Conservation (phyloP, 2,113 vertebrate genomes). For the Calypte anna region DNA sequence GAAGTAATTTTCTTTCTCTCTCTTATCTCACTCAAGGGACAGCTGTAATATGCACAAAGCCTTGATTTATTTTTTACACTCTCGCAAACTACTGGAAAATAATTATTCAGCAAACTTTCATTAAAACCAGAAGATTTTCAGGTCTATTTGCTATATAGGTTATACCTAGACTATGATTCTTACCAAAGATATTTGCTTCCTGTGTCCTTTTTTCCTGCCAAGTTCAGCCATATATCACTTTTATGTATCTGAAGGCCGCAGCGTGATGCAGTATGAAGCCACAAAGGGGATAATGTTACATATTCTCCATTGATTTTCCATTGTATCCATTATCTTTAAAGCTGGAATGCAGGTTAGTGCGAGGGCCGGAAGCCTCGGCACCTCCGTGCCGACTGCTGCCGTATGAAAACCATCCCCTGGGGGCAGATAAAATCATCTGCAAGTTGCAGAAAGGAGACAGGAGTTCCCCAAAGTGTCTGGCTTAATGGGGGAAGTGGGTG, state of each 20-base stretch:
- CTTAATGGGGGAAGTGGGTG: not conserved
- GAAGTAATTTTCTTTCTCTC: constrained; percentile 1
- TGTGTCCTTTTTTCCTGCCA: constrained; percentile 13
- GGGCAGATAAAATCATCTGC: constrained; percentile 40
- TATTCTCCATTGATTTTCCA: constrained; percentile 70
- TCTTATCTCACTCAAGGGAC: constrained; percentile 50
- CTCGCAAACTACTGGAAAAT: constrained; percentile 40
- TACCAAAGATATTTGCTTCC: constrained; percentile 19
- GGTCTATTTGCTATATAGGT: not conserved
- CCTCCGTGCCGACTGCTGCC: constrained; percentile 60
- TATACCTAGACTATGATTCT: constrained; percentile 20
- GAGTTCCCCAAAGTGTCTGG: not conserved
- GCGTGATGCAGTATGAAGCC: constrained; percentile 62
- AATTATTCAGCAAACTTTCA: constrained; percentile 56
- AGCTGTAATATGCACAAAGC: not conserved
- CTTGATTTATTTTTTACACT: constrained; percentile 67
- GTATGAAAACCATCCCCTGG: constrained; percentile 24
- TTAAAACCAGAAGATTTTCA: constrained; percentile 25
- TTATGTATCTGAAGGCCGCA: constrained; percentile 36
- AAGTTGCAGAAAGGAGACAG: constrained; percentile 36
- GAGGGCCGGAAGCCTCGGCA: constrained; percentile 69
- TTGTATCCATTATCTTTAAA: constrained; percentile 62
- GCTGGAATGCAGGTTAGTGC: constrained; percentile 64
- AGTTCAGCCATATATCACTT: constrained; percentile 54
- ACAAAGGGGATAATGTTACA: constrained; percentile 60